Conservation (phyloP, 2,797 vertebrate species). For the Hydrolagus colliei region DNA sequence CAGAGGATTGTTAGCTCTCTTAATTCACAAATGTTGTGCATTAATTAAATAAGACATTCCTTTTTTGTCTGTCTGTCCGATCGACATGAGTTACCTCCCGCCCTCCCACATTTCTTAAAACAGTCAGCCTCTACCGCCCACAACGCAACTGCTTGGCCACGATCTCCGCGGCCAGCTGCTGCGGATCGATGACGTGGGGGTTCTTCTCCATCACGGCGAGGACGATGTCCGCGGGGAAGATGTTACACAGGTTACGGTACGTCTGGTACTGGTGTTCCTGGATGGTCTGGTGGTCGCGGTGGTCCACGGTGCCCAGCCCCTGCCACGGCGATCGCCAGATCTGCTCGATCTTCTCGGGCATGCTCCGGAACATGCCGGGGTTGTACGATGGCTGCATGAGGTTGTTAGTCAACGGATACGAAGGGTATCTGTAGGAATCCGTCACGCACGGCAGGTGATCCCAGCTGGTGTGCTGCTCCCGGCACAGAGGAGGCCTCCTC, state of each 20-base stretch:
- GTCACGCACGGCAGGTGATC: constrained; percentile 81
- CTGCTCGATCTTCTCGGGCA: constrained; percentile 99
- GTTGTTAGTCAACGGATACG: constrained; percentile 80
- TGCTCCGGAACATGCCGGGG: constrained; percentile 92
- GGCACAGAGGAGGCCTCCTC: constrained; percentile 84
- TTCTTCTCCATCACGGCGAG: constrained; percentile 98
- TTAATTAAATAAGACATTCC: constrained; percentile 23
- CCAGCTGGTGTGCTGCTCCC: constrained; percentile 98
- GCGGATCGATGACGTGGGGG: constrained; percentile 90
- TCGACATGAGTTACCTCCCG: not conserved
- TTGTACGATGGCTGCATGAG: constrained; percentile 93
- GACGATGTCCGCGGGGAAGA: constrained; percentile 87
- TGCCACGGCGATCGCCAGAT: constrained; percentile 93
- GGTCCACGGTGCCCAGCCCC: constrained; percentile 62
- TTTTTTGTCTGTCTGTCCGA: not conserved
- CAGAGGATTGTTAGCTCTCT: not conserved
- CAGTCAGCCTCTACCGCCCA: constrained; percentile 50
- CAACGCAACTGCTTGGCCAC: constrained; percentile 83
- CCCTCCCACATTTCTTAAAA: not conserved
- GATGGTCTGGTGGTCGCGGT: constrained; percentile 77
- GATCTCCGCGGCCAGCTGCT: constrained; percentile 91
- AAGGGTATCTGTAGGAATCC: constrained; percentile 80
- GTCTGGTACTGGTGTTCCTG: constrained; percentile 96
- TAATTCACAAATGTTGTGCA: constrained; percentile 30
- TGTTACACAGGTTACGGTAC: constrained; percentile 97